Evolutionary conservation across 2,113 vertebrate genomes (phyloP).

Genomic region (Pomatorhinus ruficollis): DNA sequence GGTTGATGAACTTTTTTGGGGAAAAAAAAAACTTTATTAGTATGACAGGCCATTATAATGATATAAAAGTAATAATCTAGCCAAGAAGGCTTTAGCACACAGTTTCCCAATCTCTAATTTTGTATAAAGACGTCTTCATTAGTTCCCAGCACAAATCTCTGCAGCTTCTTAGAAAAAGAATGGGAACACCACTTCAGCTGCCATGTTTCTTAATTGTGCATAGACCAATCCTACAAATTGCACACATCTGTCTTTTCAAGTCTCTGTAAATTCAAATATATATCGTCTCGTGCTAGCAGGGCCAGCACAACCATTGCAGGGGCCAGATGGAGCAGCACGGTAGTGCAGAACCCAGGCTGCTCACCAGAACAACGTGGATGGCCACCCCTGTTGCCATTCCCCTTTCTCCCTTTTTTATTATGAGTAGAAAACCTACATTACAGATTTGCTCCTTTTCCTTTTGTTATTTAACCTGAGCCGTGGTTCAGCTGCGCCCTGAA

Average conservation of each 20-base stretch:
- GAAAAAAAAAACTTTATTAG: background rate
- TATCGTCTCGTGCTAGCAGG: background rate
- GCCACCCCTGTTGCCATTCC: rapidly evolving
- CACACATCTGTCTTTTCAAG: slow-evolving; percentile 18
- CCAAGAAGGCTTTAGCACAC: background rate
- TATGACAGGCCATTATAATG: slow-evolving; percentile 17
- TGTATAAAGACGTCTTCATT: slow-evolving; percentile 13
- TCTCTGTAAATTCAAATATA: background rate
- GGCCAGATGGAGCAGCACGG: background rate
- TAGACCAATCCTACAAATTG: slow-evolving; percentile 12
- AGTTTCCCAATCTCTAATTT: slow-evolving; percentile 6
- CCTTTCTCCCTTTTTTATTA: background rate
- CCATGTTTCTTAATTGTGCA: background rate
- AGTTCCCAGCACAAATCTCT: background rate
- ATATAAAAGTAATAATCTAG: slow-evolving; percentile 45
- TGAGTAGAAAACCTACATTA: too few species aligned
- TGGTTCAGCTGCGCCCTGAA: rapidly evolving
- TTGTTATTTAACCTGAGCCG: background rate
- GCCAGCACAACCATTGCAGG: background rate
- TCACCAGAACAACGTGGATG: rapidly evolving
- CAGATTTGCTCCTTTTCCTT: background rate
- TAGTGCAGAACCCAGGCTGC: background rate
- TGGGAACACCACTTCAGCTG: background rate
- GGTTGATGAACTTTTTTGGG: slow-evolving; percentile 1
- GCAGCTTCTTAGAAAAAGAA: slow-evolving; percentile 4